phyloP scores from a whole-genome alignment of 2,113 vertebrate genomes.

The Artemisiospiza belli region DNA sequence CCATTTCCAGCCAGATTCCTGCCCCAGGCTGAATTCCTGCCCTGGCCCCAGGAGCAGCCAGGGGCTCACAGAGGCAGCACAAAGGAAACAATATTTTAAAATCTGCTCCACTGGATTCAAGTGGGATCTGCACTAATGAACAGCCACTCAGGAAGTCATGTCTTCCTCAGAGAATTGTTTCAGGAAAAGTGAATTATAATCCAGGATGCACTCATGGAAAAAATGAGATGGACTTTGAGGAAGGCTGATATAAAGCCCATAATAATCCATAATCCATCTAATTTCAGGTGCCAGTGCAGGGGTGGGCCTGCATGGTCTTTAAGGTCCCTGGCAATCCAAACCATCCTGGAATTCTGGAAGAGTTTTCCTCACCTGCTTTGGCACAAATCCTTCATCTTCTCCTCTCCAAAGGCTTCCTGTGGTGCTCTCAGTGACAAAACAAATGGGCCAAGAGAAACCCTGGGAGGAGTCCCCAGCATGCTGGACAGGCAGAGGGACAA shows the following conservation, averaged over 20 bases:
- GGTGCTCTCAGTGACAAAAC: background rate
- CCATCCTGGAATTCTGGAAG: background rate
- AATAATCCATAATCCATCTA: background rate
- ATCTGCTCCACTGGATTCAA: background rate
- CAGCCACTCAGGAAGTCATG: background rate
- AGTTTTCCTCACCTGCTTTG: background rate
- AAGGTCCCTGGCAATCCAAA: background rate
- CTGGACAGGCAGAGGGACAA: background rate
- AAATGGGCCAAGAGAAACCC: background rate
- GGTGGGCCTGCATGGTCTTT: background rate
- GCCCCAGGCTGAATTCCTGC: background rate
- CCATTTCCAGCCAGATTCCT: background rate
- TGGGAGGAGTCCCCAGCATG: background rate
- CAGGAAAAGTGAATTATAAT: background rate
- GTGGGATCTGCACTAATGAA: background rate
- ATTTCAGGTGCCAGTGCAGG: background rate
- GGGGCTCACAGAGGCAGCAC: background rate
- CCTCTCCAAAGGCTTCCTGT: background rate
- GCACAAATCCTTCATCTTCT: background rate
- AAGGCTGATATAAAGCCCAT: rapidly evolving
- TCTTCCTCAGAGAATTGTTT: background rate
- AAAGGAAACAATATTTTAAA: background rate
- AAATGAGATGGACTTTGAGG: background rate
- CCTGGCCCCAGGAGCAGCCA: background rate
- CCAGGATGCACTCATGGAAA: background rate